Conservation (phyloP, 1,140 invertebrate genomes). For the Sminthurinus signatus region DNA sequence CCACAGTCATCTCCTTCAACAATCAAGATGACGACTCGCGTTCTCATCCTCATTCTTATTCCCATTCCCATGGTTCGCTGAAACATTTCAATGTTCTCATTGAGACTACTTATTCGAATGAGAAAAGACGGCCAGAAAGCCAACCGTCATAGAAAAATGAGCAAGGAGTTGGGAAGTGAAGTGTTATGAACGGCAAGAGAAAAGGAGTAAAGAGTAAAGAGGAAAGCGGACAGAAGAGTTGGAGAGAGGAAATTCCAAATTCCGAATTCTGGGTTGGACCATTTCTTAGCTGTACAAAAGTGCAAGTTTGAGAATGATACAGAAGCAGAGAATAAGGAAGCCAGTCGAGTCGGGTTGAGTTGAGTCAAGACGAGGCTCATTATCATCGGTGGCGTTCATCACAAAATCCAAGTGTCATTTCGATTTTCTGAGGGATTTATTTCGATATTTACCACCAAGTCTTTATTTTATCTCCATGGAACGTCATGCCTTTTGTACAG, state of each 20-base stretch:
- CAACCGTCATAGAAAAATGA: no score
- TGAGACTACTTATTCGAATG: no score
- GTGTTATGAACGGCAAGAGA: not conserved
- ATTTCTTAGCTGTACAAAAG: not conserved
- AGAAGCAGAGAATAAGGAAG: slow-evolving; percentile 6
- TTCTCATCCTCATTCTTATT: no score
- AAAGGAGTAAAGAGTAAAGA: not conserved
- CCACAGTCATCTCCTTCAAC: no score
- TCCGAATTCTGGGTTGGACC: no score
- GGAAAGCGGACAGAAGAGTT: not conserved
- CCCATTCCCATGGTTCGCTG: no score
- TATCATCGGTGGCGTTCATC: slow-evolving; percentile 26
- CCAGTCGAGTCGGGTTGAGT: slow-evolving; percentile 13
- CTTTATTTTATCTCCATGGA: slow-evolving; percentile 24
- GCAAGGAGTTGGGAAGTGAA: no score
- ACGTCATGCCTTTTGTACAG: slow-evolving; percentile 22
- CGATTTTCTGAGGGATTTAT: slow-evolving; percentile 31
- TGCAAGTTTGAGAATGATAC: not conserved
- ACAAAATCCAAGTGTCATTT: slow-evolving; percentile 28
- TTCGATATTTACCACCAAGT: slow-evolving; percentile 26
- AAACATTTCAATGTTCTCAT: no score
- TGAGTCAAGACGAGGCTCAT: slow-evolving; percentile 20
- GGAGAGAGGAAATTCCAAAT: slow-evolving; percentile 3
- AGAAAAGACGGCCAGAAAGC: no score
- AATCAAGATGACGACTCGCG: no score